These are phyloP conservation scores for Rhamnusium bicolor DNA, from an alignment of 2,888 invertebrate genomes.

Conservation along the genomic window DNA sequence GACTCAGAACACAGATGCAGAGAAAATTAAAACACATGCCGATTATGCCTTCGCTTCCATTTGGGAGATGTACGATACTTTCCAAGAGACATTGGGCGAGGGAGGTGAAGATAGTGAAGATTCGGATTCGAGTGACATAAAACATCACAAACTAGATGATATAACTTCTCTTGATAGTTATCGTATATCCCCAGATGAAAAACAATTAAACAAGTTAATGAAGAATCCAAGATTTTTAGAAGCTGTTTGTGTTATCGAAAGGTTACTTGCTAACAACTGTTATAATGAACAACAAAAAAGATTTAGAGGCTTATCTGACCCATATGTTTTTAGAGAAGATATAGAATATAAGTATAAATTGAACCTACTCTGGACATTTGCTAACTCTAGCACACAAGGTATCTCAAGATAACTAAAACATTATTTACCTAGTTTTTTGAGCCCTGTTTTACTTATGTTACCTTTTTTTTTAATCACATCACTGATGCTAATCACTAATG, in stretches of 20 bases:
- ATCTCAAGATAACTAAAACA: too few species aligned
- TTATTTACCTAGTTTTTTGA: too few species aligned
- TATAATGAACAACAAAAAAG: constrained; percentile 80
- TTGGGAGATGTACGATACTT: constrained; percentile 87
- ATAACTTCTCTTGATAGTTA: constrained; percentile 58
- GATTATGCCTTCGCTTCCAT: constrained; percentile 78
- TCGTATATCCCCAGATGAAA: constrained; percentile 62
- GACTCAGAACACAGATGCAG: constrained; percentile 76
- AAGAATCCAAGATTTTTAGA: constrained; percentile 73
- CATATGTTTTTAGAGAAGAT: constrained; percentile 76
- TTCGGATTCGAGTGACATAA: constrained; percentile 54
- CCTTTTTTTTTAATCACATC: too few species aligned
- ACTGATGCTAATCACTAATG: too few species aligned
- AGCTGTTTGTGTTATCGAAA: constrained; percentile 78
- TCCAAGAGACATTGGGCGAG: constrained; percentile 70
- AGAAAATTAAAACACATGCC: constrained; percentile 67
- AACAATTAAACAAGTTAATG: constrained; percentile 65
- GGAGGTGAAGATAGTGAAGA: constrained; percentile 53
- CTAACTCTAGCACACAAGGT: constrained; percentile 71
- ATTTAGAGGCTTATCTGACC: constrained; percentile 77
- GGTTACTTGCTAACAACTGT: constrained; percentile 81
- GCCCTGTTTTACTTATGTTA: too few species aligned
- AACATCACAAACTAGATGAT: constrained; percentile 51
- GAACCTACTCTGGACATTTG: constrained; percentile 80
- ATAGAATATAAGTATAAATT: constrained; percentile 80